phyloP scores from a whole-genome alignment of 2,797 vertebrate genomes.

The Saxicola maurus region DNA sequence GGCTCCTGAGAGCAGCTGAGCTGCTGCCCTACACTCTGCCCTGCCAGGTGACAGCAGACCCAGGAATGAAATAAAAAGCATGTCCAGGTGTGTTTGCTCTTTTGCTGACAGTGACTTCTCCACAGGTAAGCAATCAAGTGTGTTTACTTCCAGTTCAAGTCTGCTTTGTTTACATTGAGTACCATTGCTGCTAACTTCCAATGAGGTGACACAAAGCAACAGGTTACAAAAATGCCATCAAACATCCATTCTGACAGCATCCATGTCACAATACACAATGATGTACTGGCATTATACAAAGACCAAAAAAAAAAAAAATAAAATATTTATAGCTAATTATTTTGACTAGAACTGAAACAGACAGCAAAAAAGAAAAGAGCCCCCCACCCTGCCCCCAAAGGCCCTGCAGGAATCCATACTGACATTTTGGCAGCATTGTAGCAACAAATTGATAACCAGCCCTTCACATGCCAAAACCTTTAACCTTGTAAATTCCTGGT shows the following conservation, averaged over 20 bases:
- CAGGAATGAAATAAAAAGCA: fast-evolving
- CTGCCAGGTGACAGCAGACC: background rate
- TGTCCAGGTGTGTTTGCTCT: background rate
- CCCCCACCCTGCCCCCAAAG: background rate
- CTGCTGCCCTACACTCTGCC: background rate
- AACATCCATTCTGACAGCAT: conserved; percentile 48
- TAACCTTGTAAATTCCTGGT: background rate
- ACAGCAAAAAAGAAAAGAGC: conserved; percentile 30
- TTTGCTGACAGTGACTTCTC: background rate
- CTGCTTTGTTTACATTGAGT: background rate
- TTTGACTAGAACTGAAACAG: conserved; percentile 56
- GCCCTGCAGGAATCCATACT: conserved; percentile 37
- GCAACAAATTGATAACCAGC: background rate
- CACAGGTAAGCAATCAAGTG: conserved; percentile 36
- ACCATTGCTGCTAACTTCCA: conserved; percentile 37
- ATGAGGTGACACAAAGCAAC: conserved; percentile 47
- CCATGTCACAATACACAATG: conserved; percentile 62
- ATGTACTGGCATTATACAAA: conserved; percentile 62
- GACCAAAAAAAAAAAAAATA: background rate
- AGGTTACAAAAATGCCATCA: conserved; percentile 43
- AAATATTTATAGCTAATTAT: conserved; percentile 29
- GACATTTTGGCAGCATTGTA: background rate
- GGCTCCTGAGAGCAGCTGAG: background rate
- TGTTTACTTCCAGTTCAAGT: conserved; percentile 47
- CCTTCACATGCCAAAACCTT: conserved; percentile 34